Conservation (phyloP, 1,140 invertebrate species). For the Orchestia grillus region DNA sequence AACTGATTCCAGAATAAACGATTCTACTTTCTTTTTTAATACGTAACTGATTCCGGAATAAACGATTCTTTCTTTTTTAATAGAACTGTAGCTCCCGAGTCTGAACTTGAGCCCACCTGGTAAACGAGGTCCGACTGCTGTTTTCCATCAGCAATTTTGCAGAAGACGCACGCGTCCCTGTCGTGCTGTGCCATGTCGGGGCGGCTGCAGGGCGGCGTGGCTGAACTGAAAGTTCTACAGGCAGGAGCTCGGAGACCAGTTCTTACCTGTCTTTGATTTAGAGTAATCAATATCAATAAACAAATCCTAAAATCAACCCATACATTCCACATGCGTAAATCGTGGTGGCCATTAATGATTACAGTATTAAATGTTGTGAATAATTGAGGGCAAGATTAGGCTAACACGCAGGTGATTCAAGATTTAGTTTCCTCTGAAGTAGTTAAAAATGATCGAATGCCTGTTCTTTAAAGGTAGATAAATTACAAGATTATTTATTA, state of each 20-base stretch:
- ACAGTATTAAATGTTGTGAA: not conserved
- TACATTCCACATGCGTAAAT: not conserved
- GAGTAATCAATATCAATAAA: not conserved
- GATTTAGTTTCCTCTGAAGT: not conserved
- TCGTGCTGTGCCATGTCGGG: not conserved
- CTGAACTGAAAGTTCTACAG: not conserved
- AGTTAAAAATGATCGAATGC: not conserved
- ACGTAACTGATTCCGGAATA: no score
- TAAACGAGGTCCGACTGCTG: constrained; percentile 74
- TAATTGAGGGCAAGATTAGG: not conserved
- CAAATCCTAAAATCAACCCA: not conserved
- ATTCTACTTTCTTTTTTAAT: not conserved
- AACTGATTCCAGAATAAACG: no score
- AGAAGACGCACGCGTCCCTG: constrained; percentile 78
- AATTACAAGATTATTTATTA: not conserved
- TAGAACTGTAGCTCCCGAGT: not conserved
- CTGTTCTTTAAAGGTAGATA: not conserved
- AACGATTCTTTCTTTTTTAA: not conserved
- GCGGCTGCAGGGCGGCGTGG: no score
- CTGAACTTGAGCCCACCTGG: constrained; percentile 69
- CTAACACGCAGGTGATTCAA: not conserved
- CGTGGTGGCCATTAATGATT: not conserved
- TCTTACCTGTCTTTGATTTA: not conserved
- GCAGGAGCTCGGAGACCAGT: not conserved
- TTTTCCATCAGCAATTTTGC: constrained; percentile 78